Evolutionary conservation across 2,888 invertebrate species (phyloP), one percentile per base, ranked within the genome.

Genomic region (Oligia strigilis): DNA sequence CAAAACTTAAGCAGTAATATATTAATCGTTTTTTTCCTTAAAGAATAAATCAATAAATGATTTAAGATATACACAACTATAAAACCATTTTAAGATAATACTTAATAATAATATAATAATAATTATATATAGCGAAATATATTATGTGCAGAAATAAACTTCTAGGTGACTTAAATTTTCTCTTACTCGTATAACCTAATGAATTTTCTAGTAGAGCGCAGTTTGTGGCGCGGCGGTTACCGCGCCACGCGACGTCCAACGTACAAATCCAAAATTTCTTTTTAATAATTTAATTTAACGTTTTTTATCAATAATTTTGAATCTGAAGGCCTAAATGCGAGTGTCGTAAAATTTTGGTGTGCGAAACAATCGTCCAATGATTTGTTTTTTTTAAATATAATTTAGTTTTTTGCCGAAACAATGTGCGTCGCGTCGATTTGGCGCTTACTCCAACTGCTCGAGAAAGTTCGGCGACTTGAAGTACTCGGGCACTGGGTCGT

Each of bases 391-490:
- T 92, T 89, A 2, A 82, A 86, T 89, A 87, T 84, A 94, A 92
- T 92, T 94, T 94, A 89, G 89, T 93, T 92, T 93, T 93, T 90
- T 93, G 95, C 93, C 95, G 95, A 95, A 95, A 94, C 91, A 84
- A 91, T 91, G 94, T 92, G 92, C 94, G 95, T 94, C 92, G 93
- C 89, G 94, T 92, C 92, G 93, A 88, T 89, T 87, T 88, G 85
- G 92, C 92, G 94, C 93, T 96, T 98, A 99, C 98, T 99, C 99
- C 94, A 99, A 98, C 97, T 99, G 99, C 96, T 99, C 99, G 97
- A 99, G 98, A 98, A 99, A 99, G 97, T 99, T 99, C 91, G 99
- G 99, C 93, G 99, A 99, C 97, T 99, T 99, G 98, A 99, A 99
- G 97, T 99, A 99, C 96, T 99, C 99, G 90, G 99, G 99, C 93